A percentile compares a stretch with the other conserved stretches of the same genome.
Conservation (phyloP, 2,888 invertebrate species). For the Pyrrhosoma nymphula region DNA sequence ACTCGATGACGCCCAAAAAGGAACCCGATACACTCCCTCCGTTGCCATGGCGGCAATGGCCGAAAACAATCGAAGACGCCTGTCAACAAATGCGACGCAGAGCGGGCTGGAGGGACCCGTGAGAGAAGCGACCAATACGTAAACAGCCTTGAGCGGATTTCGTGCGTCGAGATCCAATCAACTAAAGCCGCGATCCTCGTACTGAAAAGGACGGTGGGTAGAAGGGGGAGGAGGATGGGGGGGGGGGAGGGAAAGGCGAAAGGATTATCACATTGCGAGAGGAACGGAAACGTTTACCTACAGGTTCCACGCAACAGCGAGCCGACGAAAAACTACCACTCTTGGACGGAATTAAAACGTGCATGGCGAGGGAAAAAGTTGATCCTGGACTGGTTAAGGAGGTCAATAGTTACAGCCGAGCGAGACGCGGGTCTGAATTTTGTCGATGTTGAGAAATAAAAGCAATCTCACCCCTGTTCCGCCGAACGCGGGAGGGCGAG, state of each 20-base stretch:
- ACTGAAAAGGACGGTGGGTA: not conserved
- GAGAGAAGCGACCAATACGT: not conserved
- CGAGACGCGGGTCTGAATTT: not conserved
- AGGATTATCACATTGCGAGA: not conserved
- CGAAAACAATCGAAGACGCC: not conserved
- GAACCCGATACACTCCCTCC: not conserved
- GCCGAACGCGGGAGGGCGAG: not conserved
- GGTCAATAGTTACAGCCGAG: constrained; percentile 16
- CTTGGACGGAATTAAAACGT: not conserved
- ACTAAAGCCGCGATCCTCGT: not conserved
- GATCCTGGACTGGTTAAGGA: constrained; percentile 4
- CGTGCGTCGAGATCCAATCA: not conserved
- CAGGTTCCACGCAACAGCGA: not conserved
- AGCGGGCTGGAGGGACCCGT: not conserved
- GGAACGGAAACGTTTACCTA: not conserved
- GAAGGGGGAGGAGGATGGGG: not conserved
- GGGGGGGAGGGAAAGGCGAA: not conserved
- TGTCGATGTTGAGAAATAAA: constrained; percentile 2
- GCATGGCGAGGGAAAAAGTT: not conserved
- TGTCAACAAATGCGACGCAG: not conserved
- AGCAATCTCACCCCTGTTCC: not conserved
- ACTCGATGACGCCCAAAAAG: no score
- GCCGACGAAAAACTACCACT: not conserved
- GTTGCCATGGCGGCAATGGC: not conserved
- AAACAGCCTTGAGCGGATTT: not conserved